Evolutionary conservation across 2,797 vertebrate species (phyloP).

Genomic region (Anguilla marmorata): DNA sequence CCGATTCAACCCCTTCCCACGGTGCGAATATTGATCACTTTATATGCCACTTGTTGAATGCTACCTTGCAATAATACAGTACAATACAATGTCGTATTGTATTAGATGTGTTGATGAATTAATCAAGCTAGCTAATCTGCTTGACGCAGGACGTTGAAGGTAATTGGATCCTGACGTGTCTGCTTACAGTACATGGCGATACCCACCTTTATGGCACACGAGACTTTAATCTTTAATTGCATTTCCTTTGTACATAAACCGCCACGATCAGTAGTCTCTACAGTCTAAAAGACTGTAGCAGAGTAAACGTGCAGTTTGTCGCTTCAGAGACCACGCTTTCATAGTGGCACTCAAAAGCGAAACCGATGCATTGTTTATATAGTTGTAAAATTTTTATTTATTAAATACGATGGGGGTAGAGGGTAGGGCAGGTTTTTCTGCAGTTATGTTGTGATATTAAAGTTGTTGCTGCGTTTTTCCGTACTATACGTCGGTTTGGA

Average conservation of each 20-base stretch:
- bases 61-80: background rate
- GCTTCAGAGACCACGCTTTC: background rate
- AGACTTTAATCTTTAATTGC: constrained; percentile 73
- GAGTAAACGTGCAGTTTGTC: background rate
- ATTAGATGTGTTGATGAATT: constrained; percentile 75
- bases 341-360: background rate
- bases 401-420: background rate
- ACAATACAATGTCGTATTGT: constrained; percentile 52
- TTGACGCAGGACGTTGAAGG: constrained; percentile 66
- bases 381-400: background rate
- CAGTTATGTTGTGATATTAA: background rate
- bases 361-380: background rate
- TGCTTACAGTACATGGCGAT: constrained; percentile 62
- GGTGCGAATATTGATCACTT: background rate
- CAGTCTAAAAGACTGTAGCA: constrained; percentile 49
- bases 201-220: constrained; percentile 73
- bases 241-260: constrained; percentile 63
- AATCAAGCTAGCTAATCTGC: constrained; percentile 76
- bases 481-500: constrained; percentile 10
- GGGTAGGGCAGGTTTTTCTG: background rate
- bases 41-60: constrained; percentile 14
- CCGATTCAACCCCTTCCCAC: background rate
- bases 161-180: constrained; percentile 71
- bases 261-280: constrained; percentile 63
- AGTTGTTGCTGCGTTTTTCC: background rate